Evolutionary conservation across 2,113 vertebrate species (phyloP), one percentile per base, ranked within the genome.

Genomic region (Cisticola juncidis): DNA sequence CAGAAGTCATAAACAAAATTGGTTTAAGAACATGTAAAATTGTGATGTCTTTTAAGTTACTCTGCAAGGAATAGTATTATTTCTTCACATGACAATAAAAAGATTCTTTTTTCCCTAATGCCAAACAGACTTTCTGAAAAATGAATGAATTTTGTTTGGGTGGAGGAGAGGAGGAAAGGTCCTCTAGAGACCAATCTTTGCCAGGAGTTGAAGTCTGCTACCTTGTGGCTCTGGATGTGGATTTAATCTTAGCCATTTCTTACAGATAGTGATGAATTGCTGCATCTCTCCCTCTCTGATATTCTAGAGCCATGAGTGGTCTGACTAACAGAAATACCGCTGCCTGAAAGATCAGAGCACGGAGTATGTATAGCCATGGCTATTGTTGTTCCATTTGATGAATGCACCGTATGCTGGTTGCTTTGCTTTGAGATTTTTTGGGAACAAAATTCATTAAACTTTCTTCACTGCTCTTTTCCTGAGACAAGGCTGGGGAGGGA

Each of bases 401-500:
- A 81, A 79, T 51, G n/a, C 56, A 69, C 56, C 12, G 9, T 76
- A 81, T 79, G 65, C 73, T 81, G n/a, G 19, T 92, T 74, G 77
- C 82, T 92, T 92, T 95, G 57, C 68, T 81, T 53, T 73, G 36
- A 56, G 14, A 3, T 54, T 68, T 94, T 66, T 62, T 10, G 22
- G 65, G 28, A 81, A 40, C 4, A 88, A 87, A 94, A 95, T 51
- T 94, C 31, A 69, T 94, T 76, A 77, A 89, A 89, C 65, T 82
- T 48, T 78, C 69, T 82, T 81, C 16, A 26, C 18, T 86, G 69
- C 48, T 81, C 14, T 90, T 68, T 83, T 58, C 35, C 35, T 6
- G 33, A 82, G 81, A 91, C 23, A 50, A 72, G 50, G n/a, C 56
- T 87, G 62, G 58, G 36, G 45, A 85, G 45, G 36, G 82, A 80